Base-by-base conservation (phyloP, 1,140 invertebrate genomes). In the Delia radicum region DNA sequence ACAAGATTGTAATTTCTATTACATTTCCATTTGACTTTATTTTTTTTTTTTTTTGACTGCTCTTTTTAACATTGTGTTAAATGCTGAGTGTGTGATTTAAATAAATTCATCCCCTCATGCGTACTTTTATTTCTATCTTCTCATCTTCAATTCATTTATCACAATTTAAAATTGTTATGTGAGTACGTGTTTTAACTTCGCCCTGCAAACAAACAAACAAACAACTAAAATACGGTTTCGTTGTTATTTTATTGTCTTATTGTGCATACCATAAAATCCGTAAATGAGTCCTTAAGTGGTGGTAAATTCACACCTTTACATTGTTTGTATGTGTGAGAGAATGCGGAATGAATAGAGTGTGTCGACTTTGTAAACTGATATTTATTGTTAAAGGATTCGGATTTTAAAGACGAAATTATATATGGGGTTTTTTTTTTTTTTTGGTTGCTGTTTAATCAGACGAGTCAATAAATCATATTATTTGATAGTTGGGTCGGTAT, bases 1-100 rank as follows among this genome's bases (percentile, higher is more conserved):
- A 55, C 48, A 18, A 24, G 48, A 18, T 55, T 55, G 18, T 10
- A 21, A 18, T 55, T 55, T 24, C 48, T 55, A 55, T 21, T 55
- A 4, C 48, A 21, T 55, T 55, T 24, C 48, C 10, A 55, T 55
- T 55, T 15, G 31, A 33, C n/a, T n/a, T n/a, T 42, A 42, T 42
- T 42, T 15, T 42, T 15, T 15, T 42, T 55, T 55, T 18, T 18
- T 6, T 82, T 84, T 84, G 82, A 84, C 82, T 80, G 82, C 82
- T 84, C 80, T 76, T 83, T 84, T 84, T 82, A 84, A 78, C 79
- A 80, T 77, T 80, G 79, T 55, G 21, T n/a, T 48, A 12, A 42
- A 42, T 42, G 37, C 15, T 33, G 31, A 33, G 48, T 31, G 63
- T 12, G 6, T 33, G 63, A 67, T 67, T 67, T 67, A 67, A 29